Evolutionary conservation across 2,797 vertebrate genomes (phyloP), one percentile per base, ranked within the genome.

Genomic region (Myotis myotis): DNA sequence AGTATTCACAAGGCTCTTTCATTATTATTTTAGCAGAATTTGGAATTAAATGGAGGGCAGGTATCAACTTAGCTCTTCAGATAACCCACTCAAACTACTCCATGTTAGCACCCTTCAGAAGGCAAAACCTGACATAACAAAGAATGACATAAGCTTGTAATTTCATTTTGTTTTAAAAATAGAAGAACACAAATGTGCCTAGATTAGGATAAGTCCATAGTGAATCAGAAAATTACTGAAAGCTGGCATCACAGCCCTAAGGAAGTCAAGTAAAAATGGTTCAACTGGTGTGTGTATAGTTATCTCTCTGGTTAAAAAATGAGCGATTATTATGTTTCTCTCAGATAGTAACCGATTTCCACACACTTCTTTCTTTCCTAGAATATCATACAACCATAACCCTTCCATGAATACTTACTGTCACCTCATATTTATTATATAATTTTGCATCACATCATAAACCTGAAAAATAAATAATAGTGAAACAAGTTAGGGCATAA

Each of bases 81-180:
- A 70, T 62, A 41, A 87, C 38, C 8, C 12, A n/a, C 16, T 49
- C 15, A n/a, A 60, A 36, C 38, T 3, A 16, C 2, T 30, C 1
- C 60, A 23, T 28, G n/a, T 15, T 70, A 75, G 12, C 30, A 60
- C 1, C 4, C 15, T 75, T 92, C n/a, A 87, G 64, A 87, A 91
- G 33, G 22, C 57, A 93, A 95, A 84, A 76, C 4, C 41, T 80
- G 4, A 49, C 44, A 33, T 89, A 91, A 84, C 60, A 85, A 95
- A 93, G 57, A 33, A 30, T 71, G 38, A 49, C 9, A 60, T 64
- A 55, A 74, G 53, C 53, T 80, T 13, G 49, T 62, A 33, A 13
- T 36, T 93, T 60, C 1, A n/a, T 47, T 85, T 87, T 81, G 9
- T 51, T 92, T 84, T 12, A 70, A 81, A 83, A 91, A 78, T 70